These are phyloP conservation scores for Glossophaga mutica DNA, from an alignment of 2,797 vertebrate genomes.

Conservation along the genomic window DNA sequence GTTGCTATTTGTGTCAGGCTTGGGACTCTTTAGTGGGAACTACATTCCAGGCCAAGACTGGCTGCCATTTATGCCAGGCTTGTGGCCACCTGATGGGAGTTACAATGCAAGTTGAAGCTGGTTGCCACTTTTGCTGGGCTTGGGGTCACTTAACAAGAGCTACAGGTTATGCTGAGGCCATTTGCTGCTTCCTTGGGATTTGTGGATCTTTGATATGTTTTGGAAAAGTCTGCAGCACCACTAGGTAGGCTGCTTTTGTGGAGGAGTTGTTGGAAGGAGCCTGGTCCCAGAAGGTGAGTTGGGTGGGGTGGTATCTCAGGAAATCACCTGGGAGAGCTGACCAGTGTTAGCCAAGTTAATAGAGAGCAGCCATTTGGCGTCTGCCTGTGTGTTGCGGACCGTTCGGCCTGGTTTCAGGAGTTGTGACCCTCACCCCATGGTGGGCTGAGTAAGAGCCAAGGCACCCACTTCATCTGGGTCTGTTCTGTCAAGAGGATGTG, in stretches of 20 bases:
- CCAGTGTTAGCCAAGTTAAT: too few relatives aligned
- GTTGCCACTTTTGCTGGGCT: neutral
- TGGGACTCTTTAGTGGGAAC: neutral
- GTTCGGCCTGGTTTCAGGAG: too few relatives aligned
- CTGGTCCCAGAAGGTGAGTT: neutral
- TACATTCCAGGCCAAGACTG: neutral
- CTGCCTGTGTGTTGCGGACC: too few relatives aligned
- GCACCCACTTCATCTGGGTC: too few relatives aligned
- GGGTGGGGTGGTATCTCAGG: neutral
- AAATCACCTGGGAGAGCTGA: neutral
- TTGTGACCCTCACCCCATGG: too few relatives aligned
- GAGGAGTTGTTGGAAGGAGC: neutral
- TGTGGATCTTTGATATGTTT: neutral
- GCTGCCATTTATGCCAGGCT: neutral
- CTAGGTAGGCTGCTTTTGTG: neutral
- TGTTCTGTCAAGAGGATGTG: too few relatives aligned
- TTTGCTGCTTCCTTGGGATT: neutral
- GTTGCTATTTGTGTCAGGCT: too few relatives aligned
- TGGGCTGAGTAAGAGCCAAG: too few relatives aligned
- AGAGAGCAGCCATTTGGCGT: neutral
- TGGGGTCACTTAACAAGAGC: neutral
- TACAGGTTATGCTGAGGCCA: neutral
- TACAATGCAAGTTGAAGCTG: neutral
- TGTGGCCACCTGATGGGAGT: too few relatives aligned
- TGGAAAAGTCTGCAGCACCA: neutral